Base-by-base conservation (phyloP, 2,113 vertebrate genomes). In the Aphyosemion australe region DNA sequence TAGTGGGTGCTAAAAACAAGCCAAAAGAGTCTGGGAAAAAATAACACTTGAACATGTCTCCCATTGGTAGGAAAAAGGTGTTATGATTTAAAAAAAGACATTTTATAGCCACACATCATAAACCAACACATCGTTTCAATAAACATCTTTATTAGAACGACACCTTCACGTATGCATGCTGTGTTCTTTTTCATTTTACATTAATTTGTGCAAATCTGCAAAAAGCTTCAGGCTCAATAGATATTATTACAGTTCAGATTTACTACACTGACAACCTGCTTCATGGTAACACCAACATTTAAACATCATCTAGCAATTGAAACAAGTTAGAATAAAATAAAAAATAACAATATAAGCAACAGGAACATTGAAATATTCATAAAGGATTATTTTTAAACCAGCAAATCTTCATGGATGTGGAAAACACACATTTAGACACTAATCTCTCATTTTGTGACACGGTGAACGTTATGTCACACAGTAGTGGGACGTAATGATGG, bases 241-340 rank as follows among this genome's bases (percentile, higher is more conserved):
- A 49, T 64, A 52, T 51, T 50, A 50, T 74, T 37, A 50, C 9
- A 19, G 12, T 42, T 54, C 20, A 56, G 21, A 58, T 63, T 18
- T 60, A 52, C 34, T 31, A 66, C 72, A 50, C 19, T 50, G 47
- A 51, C 41, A 11, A 64, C 34, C 34, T 37, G 34, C 34, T 37
- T 37, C 9, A 10, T 37, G 6, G 34, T 37, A 37, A 81, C 56
- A 85, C 26, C 5, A 12, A 54, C 61, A 65, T 69, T 84, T 39
- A 84, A 66, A 88, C 65, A 86, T 26, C 72, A 88, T 80, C 81
- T 77, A 84, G 34, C 12, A 85, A 78, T 83, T 82, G 57, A 67
- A 41, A 50, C 20, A 49, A 26, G 5, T 26, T 26, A 26, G 9
- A 37, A 41, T 80, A 74, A 76, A 80, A 54, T 32, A 37, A 56